A percentile compares a stretch with the other conserved stretches of the same genome.
Evolutionary conservation across 2,797 vertebrate genomes (phyloP).

Genomic region (Melopsittacus undulatus): DNA sequence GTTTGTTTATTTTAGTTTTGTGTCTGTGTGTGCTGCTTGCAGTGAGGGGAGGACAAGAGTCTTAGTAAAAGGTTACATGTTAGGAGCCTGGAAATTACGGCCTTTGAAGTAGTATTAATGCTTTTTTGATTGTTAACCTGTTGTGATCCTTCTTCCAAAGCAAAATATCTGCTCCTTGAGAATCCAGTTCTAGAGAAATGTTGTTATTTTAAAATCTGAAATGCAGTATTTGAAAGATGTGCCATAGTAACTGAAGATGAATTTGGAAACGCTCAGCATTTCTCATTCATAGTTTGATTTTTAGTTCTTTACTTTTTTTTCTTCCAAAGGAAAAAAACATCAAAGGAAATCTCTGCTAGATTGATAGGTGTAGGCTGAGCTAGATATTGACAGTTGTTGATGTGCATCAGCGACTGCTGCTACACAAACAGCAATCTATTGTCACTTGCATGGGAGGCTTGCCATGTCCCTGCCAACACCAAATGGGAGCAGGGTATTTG

Average conservation of each 20-base stretch:
- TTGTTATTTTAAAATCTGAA: background rate
- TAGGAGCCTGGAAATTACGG: constrained; percentile 22
- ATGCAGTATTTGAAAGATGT: background rate
- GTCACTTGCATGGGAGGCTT: background rate
- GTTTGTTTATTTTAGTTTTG: constrained; percentile 28
- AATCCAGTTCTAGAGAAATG: background rate
- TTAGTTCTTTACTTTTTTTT: background rate
- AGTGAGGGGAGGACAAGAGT: constrained; percentile 26
- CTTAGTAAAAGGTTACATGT: constrained; percentile 19
- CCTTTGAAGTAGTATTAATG: background rate
- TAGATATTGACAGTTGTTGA: background rate
- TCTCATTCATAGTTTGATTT: background rate
- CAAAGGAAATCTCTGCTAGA: background rate
- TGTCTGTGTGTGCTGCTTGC: constrained; percentile 56
- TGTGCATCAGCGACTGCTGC: background rate
- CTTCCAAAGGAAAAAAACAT: background rate
- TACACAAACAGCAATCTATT: background rate
- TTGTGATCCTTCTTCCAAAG: background rate
- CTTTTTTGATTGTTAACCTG: background rate
- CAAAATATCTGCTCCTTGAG: background rate
- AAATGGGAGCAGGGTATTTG: background rate
- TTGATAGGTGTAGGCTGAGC: background rate
- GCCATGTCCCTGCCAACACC: background rate
- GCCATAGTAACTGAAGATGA: background rate
- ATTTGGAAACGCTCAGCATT: background rate